Base-by-base conservation (phyloP, 2,113 vertebrate species). In the Balaenoptera acutorostrata region DNA sequence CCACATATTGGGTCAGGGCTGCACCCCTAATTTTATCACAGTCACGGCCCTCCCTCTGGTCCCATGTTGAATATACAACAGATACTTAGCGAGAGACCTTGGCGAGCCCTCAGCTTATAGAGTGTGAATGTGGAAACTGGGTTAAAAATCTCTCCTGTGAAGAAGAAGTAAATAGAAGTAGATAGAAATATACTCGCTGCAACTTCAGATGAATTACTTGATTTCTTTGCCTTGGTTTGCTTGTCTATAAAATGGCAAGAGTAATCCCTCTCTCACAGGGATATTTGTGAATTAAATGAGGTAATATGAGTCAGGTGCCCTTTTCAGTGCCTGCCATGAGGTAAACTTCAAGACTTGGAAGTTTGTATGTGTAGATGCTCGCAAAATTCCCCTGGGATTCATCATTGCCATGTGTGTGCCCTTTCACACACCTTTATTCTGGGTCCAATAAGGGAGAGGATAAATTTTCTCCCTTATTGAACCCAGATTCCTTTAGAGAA, bases 11-110 rank as follows among this genome's bases (percentile, higher is more conserved):
- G 17, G 9, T 49, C 9, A n/a, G 13, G 44, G 8, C 46, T 23
- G 23, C 5, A 12, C 61, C 61, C 11, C 55, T 63, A 4, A 49
- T 55, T 41, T 81, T 74, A 61, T 39, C 29, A 82, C 1, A 33
- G 9, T 17, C 0, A 0, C 11, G 2, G 4, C 21, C 27, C 9
- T 39, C 72, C 21, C 11, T 39, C 31, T 27, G 6, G 20, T 31
- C 57, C 52, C 31, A 69, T 3, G 3, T 5, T 57, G 49, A 69
- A 31, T 36, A 29, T 6, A 46, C 69, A 52, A 46, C 41, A 84
- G 36, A 72, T 29, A 25, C 44, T 18, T 36, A 71, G 41, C 0
- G 4, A 6, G 17, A 63, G 66, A 59, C 9, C 2, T 44, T 41
- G 57, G 64, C 23, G 77, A 57, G 3, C 1, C 29, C 39, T 90